These are phyloP conservation scores for Drosophila seguyi DNA, from an alignment of 1,140 invertebrate genomes.

Conservation along the genomic window DNA sequence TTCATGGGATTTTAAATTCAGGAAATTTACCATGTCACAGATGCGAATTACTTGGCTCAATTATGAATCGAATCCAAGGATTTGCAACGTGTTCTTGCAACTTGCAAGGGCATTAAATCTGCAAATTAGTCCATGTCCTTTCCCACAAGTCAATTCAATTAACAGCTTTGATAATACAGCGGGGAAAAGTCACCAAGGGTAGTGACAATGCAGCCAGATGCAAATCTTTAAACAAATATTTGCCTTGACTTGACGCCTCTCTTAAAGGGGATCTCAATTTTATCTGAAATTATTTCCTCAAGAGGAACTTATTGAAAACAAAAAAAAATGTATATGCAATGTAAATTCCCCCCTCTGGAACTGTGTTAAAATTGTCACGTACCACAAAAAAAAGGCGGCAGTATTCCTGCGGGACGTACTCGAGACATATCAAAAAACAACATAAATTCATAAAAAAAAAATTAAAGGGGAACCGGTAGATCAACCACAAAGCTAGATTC, in stretches of 20 bases:
- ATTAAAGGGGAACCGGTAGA: conserved; percentile 50
- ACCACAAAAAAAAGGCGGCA: conserved; percentile 46
- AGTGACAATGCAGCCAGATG: conserved; percentile 70
- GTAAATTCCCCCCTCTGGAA: conserved; percentile 12
- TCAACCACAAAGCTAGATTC: conserved; percentile 54
- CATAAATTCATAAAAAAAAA: conserved; percentile 5
- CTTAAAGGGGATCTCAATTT: conserved; percentile 19
- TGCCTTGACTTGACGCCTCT: conserved; percentile 57
- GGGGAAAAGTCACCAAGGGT: neutral
- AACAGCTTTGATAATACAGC: neutral
- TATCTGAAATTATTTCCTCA: conserved; percentile 27
- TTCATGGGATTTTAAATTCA: conserved; percentile 39
- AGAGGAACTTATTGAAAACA: conserved; percentile 31
- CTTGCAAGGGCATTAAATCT: conserved; percentile 14
- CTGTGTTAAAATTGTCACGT: conserved; percentile 80
- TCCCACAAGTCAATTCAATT: conserved; percentile 19
- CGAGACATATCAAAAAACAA: conserved; percentile 39
- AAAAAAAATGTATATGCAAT: conserved; percentile 42
- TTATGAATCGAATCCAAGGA: conserved; percentile 2
- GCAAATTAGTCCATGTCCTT: neutral
- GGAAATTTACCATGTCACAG: conserved; percentile 30
- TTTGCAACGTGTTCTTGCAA: conserved; percentile 23
- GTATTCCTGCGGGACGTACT: conserved; percentile 60
- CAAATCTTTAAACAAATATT: conserved; percentile 79
- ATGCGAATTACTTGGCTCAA: conserved; percentile 26